phyloP scores from a whole-genome alignment of 1,140 invertebrate genomes.

The Drosophila takahashii region DNA sequence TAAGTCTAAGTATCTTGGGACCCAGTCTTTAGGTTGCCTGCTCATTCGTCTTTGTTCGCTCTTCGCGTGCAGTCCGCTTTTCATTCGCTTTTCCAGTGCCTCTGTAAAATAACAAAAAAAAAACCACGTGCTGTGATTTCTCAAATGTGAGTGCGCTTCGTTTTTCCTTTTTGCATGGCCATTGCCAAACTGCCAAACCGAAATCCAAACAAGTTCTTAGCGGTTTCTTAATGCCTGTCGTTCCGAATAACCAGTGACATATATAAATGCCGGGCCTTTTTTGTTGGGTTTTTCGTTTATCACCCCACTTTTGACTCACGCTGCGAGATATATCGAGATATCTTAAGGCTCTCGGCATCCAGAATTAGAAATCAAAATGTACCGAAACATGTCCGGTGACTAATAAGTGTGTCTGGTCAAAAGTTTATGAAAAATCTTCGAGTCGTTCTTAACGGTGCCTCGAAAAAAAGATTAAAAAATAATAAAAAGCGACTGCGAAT shows the following conservation, averaged over 20 bases:
- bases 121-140: constrained; percentile 35
- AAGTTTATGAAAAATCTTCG: constrained; percentile 44
- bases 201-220: constrained; percentile 40
- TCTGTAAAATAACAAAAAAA: constrained; percentile 10
- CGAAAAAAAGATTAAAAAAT: constrained; percentile 15
- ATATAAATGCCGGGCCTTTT: constrained; percentile 26
- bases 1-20: not conserved
- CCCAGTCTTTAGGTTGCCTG: constrained; percentile 3
- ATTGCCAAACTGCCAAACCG: constrained; percentile 37
- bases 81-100: constrained; percentile 27
- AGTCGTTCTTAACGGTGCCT: constrained; percentile 45
- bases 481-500: constrained; percentile 11
- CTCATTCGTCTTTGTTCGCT: constrained; percentile 58
- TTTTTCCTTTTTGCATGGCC: constrained; percentile 2
- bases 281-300: constrained; percentile 16
- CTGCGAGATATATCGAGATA: constrained; percentile 21
- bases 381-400: constrained; percentile 52
- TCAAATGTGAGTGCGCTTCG: constrained; percentile 42
- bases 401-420: constrained; percentile 40
- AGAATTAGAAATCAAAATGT: constrained; percentile 26
- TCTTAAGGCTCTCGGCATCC: constrained; percentile 15
- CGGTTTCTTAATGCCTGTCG: constrained; percentile 26
- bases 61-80: constrained; percentile 55
- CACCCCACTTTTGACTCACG: constrained; percentile 42
- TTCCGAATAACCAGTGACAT: constrained; percentile 39